A percentile compares a stretch with the other conserved stretches of the same genome.
Conservation (phyloP, 2,797 vertebrate genomes). For the Neomorphus geoffroyi region DNA sequence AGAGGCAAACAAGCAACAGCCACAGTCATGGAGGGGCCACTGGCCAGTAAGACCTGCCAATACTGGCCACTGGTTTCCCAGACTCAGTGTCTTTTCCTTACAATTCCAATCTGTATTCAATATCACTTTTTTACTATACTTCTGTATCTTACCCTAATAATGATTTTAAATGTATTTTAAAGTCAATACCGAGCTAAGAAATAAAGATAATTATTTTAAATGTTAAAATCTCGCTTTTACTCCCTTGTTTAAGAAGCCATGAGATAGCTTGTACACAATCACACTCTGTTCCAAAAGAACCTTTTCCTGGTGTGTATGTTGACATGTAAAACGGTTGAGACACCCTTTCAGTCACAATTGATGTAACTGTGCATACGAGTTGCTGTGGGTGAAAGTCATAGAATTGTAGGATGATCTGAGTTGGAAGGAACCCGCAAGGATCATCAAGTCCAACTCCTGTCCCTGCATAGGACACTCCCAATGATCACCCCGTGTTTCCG, state of each 20-base stretch:
- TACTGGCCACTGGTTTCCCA: background rate
- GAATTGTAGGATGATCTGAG: too few relatives aligned
- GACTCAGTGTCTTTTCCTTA: background rate
- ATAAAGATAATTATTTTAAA: background rate
- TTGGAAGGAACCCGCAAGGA: too few relatives aligned
- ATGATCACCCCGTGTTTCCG: too few relatives aligned
- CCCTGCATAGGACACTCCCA: too few relatives aligned
- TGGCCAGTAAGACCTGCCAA: background rate
- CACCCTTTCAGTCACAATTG: background rate
- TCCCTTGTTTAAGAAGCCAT: background rate
- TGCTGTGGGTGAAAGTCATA: background rate
- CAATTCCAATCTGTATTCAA: background rate
- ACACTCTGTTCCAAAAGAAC: background rate
- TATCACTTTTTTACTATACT: background rate
- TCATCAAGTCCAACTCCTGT: too few relatives aligned
- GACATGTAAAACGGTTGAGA: background rate
- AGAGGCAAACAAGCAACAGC: background rate
- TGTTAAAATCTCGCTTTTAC: background rate
- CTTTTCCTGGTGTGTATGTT: background rate
- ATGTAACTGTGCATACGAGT: background rate
- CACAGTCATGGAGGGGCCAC: too few relatives aligned
- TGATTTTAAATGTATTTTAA: background rate
- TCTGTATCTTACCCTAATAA: background rate
- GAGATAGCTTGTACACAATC: background rate
- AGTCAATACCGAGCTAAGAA: background rate